Base-by-base conservation (phyloP, 2,113 vertebrate genomes). In the Malurus elegans region DNA sequence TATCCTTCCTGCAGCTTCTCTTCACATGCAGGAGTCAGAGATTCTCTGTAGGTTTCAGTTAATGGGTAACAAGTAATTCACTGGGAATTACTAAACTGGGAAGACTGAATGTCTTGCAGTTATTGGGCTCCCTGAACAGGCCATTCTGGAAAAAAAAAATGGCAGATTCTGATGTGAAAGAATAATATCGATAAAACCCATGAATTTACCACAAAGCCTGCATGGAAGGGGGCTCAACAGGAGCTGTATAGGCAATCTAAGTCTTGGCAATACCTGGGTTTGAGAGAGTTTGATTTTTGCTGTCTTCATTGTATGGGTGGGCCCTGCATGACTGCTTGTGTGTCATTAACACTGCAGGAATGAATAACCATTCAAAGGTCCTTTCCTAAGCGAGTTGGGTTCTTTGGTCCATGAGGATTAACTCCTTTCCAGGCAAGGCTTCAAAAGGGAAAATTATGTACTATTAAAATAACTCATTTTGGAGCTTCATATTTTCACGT, bases 361-460 rank as follows among this genome's bases (percentile, higher is more conserved):
- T 82, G 25, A 91, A 86, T 90, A 96, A 51, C 60, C 57, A 76
- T 87, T 84, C 62, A 72, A 58, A 94, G 93, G 60, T 21, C 51
- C 80, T 78, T 90, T 79, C 72, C 69, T 85, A 61, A 69, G 45
- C 32, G 24, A 19, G 60, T 53, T 89, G 38, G 87, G 25, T 69
- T 87, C 84, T 87, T 69, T 42, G 73, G 86, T 61, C 80, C 57
- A 3, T 28, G 73, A 82, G 42, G 65, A 89, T 92, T 92, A 84
- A 89, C 72, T 93, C 36, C 61, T 87, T 75, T 91, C 48, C 73
- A 87, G 73, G 89, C 86, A 95, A 82, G 91, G n/a, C 57, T 95
- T 95, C 92, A 93, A 89, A 94, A 93, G 65, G 31, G 40, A 73
- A 84, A 94, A 97, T 87, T 66, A 92, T 34, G 45, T 84, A 61